Conservation (phyloP, 2,888 invertebrate genomes). For the Julus scandinavius region DNA sequence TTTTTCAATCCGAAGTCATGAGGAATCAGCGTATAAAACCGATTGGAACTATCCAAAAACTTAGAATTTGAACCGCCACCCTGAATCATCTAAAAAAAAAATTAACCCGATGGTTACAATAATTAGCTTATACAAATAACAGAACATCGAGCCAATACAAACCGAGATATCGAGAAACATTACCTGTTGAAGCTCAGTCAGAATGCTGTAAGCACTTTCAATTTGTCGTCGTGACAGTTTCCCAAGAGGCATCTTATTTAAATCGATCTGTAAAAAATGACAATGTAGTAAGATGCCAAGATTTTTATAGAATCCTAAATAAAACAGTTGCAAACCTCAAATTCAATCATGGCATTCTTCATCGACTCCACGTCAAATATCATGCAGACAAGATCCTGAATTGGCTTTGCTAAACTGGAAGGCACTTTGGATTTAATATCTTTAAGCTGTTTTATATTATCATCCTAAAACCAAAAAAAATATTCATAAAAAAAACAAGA, state of each 20-base stretch:
- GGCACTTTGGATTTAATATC: slow-evolving; percentile 51
- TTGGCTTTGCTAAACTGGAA: slow-evolving; percentile 78
- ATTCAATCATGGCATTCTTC: slow-evolving; percentile 92
- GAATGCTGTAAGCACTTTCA: slow-evolving; percentile 82
- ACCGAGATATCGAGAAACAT: neutral
- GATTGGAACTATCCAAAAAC: slow-evolving; percentile 88
- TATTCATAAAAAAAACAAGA: neutral
- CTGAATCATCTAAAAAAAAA: slow-evolving; percentile 62
- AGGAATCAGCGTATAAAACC: slow-evolving; percentile 95
- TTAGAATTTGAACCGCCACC: slow-evolving; percentile 65
- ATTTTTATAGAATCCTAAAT: neutral
- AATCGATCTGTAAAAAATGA: slow-evolving; percentile 39
- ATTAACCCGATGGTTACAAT: too few relatives aligned
- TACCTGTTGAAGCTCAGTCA: slow-evolving; percentile 69
- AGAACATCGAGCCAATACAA: neutral
- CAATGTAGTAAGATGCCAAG: neutral
- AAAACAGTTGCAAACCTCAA: slow-evolving; percentile 74
- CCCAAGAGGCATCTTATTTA: slow-evolving; percentile 92
- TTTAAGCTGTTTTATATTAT: slow-evolving; percentile 47
- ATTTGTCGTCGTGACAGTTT: slow-evolving; percentile 93
- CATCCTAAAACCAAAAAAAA: slow-evolving; percentile 37
- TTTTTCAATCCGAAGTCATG: slow-evolving; percentile 90
- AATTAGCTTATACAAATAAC: neutral
- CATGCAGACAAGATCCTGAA: slow-evolving; percentile 84
- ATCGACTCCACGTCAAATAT: slow-evolving; percentile 93